A percentile compares a stretch with the other conserved stretches of the same genome.
phyloP scores from a whole-genome alignment of 2,888 invertebrate species.

The Glaucopsyche alexis region DNA sequence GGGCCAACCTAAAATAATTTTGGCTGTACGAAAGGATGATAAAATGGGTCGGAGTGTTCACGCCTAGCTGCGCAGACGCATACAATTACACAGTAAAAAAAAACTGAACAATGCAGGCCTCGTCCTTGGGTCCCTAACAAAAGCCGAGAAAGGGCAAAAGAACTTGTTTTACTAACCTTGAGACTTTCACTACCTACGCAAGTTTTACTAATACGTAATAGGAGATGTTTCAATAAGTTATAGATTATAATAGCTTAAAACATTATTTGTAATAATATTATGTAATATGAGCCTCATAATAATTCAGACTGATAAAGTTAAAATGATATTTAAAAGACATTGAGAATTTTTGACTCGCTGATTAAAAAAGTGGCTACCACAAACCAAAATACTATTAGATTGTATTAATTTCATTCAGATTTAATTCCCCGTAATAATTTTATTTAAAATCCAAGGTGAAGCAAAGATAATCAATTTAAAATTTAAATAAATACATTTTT shows the following conservation, averaged over 20 bases:
- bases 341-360: too few relatives aligned
- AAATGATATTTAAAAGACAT: too few relatives aligned
- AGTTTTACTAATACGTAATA: constrained; percentile 47
- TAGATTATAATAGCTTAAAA: too few relatives aligned
- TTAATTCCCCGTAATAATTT: too few relatives aligned
- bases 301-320: too few relatives aligned
- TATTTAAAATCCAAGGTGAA: too few relatives aligned
- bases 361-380: too few relatives aligned
- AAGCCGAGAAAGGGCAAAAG: constrained; percentile 78
- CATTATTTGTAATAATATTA: background rate
- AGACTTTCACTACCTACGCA: constrained; percentile 76
- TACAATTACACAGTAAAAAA: constrained; percentile 76
- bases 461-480: too few relatives aligned
- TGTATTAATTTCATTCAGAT: too few relatives aligned
- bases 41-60: constrained; percentile 60
- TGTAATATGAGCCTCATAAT: background rate
- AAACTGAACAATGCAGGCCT: constrained; percentile 67
- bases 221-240: too few relatives aligned
- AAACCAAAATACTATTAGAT: too few relatives aligned
- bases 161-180: constrained; percentile 75
- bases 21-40: constrained; percentile 57
- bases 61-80: constrained; percentile 70
- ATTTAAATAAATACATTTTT: too few relatives aligned
- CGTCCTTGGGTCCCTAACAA: constrained; percentile 77
- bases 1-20: constrained; percentile 37